phyloP scores from a whole-genome alignment of 2,888 invertebrate genomes.

The Heliconius erato region DNA sequence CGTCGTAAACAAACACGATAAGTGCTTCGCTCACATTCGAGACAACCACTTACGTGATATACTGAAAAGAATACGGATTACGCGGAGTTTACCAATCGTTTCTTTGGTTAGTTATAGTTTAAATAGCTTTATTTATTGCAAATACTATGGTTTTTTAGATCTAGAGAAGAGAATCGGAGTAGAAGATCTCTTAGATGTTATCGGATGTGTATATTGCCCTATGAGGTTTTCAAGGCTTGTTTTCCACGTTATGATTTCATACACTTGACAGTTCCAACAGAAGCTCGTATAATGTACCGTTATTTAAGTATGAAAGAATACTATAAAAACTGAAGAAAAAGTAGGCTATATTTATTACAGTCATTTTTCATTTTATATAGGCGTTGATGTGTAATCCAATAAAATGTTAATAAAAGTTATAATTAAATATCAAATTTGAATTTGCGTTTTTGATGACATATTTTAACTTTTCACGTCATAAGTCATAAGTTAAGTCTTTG shows the following conservation, averaged over 20 bases:
- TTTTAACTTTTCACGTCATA: constrained; percentile 5
- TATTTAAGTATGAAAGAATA: not conserved
- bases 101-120: constrained; percentile 17
- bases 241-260: not conserved
- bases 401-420: not conserved
- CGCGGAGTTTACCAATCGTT: not conserved
- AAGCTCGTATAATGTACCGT: not conserved
- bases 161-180: not conserved
- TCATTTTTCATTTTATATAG: no score
- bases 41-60: constrained; percentile 33
- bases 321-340: not conserved
- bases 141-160: not conserved
- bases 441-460: not conserved
- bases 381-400: no score
- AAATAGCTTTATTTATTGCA: not conserved
- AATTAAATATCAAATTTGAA: not conserved
- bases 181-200: no score
- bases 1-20: constrained; percentile 32
- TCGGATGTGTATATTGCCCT: not conserved
- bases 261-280: not conserved
- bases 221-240: not conserved
- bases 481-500: constrained; percentile 10
- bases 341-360: no score
- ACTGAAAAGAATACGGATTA: constrained; percentile 29
- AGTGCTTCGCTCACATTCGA: constrained; percentile 29